Conservation (phyloP, 2,888 invertebrate species). For the Morinoia aosen region DNA sequence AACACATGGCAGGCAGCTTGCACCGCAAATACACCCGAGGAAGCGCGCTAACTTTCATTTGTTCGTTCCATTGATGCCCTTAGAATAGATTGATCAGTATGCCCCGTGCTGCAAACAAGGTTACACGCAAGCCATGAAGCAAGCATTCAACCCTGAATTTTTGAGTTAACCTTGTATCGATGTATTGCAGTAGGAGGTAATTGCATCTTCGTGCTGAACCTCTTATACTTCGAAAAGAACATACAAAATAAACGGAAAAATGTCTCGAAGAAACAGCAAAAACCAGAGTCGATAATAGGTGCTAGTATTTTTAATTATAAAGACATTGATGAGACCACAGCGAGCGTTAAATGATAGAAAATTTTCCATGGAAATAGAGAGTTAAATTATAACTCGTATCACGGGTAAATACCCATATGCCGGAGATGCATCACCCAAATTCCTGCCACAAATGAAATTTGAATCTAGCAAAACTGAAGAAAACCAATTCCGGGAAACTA, state of each 20-base stretch:
- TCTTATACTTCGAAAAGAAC: neutral
- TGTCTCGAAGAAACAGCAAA: neutral
- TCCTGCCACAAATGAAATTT: neutral
- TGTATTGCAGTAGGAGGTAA: neutral
- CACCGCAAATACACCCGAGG: neutral
- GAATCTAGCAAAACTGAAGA: neutral
- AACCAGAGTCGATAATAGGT: neutral
- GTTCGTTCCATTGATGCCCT: neutral
- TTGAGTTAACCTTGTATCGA: neutral
- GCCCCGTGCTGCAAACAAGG: neutral
- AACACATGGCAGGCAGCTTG: neutral
- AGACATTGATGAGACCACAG: neutral
- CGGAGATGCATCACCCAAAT: neutral
- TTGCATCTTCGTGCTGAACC: neutral
- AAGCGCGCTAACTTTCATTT: neutral
- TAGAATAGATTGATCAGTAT: neutral
- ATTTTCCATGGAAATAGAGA: neutral
- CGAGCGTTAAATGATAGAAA: neutral
- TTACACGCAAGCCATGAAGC: neutral
- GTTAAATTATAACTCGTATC: neutral
- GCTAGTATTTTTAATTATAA: neutral
- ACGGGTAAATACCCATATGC: no score
- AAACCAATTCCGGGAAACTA: neutral
- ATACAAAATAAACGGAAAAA: neutral
- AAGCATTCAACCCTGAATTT: neutral